Evolutionary conservation across 2,888 invertebrate species (phyloP).

Genomic region (Listrodromus nycthemerus): DNA sequence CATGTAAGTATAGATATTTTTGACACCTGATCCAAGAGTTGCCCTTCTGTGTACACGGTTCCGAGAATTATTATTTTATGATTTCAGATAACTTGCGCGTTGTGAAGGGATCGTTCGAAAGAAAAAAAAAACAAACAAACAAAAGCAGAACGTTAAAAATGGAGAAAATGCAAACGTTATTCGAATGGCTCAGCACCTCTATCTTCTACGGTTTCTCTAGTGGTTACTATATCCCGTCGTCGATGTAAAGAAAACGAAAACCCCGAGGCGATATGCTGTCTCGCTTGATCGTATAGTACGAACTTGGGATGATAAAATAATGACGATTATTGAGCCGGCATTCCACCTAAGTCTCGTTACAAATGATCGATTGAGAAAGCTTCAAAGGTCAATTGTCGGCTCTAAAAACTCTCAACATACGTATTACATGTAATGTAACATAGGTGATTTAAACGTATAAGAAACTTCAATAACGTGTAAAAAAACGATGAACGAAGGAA

Average conservation of each 20-base stretch:
- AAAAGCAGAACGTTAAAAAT: neutral
- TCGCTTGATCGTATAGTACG: constrained; percentile 50
- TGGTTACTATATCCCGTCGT: constrained; percentile 35
- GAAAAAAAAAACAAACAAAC: constrained; percentile 20
- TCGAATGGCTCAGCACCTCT: constrained; percentile 46
- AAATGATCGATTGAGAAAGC: constrained; percentile 18
- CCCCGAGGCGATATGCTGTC: constrained; percentile 31
- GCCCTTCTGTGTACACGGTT: neutral
- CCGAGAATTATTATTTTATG: constrained; percentile 35
- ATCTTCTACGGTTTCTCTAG: constrained; percentile 50
- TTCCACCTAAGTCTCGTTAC: constrained; percentile 5
- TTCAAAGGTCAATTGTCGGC: constrained; percentile 47
- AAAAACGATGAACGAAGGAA: constrained; percentile 21
- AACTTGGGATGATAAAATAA: constrained; percentile 21
- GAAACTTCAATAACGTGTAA: constrained; percentile 49
- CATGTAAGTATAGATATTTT: constrained; percentile 46
- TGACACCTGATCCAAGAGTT: neutral
- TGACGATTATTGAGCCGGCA: constrained; percentile 31
- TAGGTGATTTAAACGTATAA: constrained; percentile 48
- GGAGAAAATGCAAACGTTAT: constrained; percentile 9
- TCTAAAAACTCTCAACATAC: constrained; percentile 35
- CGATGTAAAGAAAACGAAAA: constrained; percentile 45
- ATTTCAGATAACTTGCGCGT: constrained; percentile 43
- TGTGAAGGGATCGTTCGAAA: constrained; percentile 24
- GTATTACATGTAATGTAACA: constrained; percentile 50